Base-by-base conservation (phyloP, 2,113 vertebrate genomes). In the Lichenostomus cassidix region DNA sequence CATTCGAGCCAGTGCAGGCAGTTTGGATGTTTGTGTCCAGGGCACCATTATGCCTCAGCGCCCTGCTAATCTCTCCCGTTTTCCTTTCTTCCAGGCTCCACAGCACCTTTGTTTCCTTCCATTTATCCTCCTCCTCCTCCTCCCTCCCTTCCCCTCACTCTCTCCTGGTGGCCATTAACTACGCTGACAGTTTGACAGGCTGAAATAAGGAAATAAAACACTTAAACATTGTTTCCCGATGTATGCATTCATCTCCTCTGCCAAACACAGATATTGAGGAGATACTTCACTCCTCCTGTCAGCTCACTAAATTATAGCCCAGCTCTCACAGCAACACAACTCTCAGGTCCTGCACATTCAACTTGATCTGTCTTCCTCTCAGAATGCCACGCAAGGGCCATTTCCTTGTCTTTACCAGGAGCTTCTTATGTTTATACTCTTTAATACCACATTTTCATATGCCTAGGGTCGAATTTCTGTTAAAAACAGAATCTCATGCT, bases 231-330 rank as follows among this genome's bases (percentile, higher is more conserved):
- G 98, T 98, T 97, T 98, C 98, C 97, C 97, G 97, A 98, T 98
- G 98, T 98, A 98, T 98, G 98, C 98, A 98, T 99, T 99, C 98
- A 99, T 98, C 98, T 98, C 97, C 96, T 94, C 98, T 98, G 98
- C 98, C 99, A 99, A 98, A 98, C 97, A 98, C 97, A 97, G 98
- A 98, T 98, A 98, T 97, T 97, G 98, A 98, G 97, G 96, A 98
- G 98, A 98, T 98, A 97, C 98, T 98, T 99, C 98, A 98, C 98
- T 98, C 98, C 98, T 98, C 97, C 98, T 98, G 98, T 98, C 98
- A 98, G 98, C 95, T 96, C 28, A 52, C 97, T 98, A 98, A 98
- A 98, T 99, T 98, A 99, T 94, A 98, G 96, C 97, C 97, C 97
- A 75, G 96, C 96, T 97, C 75, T 21, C 92, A 80, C 33, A 86